These are phyloP conservation scores for Synaphobranchus kaupii DNA, from an alignment of 2,797 vertebrate genomes.

Conservation along the genomic window DNA sequence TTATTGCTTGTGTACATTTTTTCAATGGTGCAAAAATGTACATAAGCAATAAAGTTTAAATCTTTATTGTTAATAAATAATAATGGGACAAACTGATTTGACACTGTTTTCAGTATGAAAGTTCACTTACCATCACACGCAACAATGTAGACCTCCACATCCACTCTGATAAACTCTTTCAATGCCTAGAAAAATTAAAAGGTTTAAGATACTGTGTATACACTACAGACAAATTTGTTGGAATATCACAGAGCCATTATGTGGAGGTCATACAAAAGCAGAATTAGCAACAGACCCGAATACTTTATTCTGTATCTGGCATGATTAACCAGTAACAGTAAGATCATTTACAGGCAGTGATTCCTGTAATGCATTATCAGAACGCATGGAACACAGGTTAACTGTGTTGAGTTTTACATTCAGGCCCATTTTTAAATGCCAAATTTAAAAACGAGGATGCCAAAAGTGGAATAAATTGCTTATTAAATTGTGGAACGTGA, in stretches of 20 bases:
- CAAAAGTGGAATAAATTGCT: background rate
- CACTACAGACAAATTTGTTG: background rate
- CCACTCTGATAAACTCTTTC: slow-evolving; percentile 85
- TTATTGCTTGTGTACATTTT: background rate
- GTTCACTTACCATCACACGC: slow-evolving; percentile 81
- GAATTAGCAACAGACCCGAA: background rate
- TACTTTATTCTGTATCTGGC: background rate
- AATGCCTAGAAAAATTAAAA: slow-evolving; percentile 72
- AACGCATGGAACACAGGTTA: background rate
- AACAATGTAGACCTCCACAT: slow-evolving; percentile 89
- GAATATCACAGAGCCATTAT: background rate
- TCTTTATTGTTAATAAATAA: too few species aligned
- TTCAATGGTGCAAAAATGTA: background rate
- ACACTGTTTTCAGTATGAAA: background rate
- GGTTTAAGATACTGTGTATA: background rate
- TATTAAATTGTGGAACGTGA: background rate
- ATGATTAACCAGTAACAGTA: background rate
- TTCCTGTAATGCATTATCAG: background rate
- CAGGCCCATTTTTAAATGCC: too few species aligned
- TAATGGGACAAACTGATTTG: too few species aligned
- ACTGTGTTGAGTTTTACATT: too few species aligned
- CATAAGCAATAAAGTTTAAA: background rate
- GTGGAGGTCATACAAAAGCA: background rate
- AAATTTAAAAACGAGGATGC: too few species aligned
- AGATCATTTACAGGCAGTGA: background rate